Percentiles rank a stretch among this genome's conserved stretches.
Conservation (phyloP, 2,113 vertebrate species). For the Parus major region DNA sequence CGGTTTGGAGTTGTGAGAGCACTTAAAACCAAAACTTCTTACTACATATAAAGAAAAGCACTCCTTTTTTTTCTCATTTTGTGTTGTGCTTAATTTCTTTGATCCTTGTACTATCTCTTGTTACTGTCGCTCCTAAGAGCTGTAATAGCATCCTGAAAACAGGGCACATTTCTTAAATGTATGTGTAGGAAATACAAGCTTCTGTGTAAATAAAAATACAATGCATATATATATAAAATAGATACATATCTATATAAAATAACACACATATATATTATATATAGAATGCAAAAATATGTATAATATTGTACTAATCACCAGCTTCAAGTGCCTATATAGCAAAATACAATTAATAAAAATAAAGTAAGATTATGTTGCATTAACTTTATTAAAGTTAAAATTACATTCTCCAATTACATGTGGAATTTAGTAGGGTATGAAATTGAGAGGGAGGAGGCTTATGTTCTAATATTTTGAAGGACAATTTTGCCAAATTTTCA, state of each 20-base stretch:
- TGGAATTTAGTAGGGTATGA: not conserved
- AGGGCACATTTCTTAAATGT: not conserved
- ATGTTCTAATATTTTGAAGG: not conserved
- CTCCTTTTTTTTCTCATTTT: not conserved
- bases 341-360: not conserved
- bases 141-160: not conserved
- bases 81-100: not conserved
- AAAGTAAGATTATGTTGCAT: not conserved
- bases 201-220: not conserved
- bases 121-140: not conserved
- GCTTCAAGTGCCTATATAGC: not conserved
- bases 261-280: too few species aligned
- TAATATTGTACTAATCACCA: not conserved
- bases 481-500: not conserved
- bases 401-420: not conserved
- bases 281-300: not conserved
- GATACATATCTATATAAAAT: too few species aligned
- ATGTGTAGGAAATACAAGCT: not conserved
- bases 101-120: not conserved
- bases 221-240: too few species aligned
- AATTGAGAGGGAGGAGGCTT: not conserved
- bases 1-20: not conserved
- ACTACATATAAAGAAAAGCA: not conserved
- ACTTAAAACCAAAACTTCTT: not conserved
- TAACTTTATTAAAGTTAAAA: not conserved